These are phyloP conservation scores for Acleris laterana DNA, from an alignment of 2,888 invertebrate genomes.

Conservation along the genomic window DNA sequence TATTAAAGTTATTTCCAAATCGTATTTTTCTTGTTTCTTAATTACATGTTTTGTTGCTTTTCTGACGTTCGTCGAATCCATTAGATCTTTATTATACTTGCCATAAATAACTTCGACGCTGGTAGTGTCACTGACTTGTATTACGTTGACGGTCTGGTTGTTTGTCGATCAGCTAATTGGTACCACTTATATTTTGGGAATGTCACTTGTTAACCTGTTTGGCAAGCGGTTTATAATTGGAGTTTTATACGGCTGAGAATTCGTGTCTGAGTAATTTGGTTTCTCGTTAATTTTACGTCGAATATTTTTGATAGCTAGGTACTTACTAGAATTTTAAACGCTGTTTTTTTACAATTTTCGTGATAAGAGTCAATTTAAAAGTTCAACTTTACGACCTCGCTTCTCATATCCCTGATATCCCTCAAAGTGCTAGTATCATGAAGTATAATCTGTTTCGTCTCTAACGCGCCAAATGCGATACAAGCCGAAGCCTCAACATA, in stretches of 20 bases:
- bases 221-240: slow-evolving; percentile 7
- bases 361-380: too few relatives aligned
- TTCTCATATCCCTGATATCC: too few relatives aligned
- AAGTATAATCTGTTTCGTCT: background rate
- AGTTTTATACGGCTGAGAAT: slow-evolving; percentile 3
- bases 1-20: slow-evolving; percentile 31
- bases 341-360: too few relatives aligned
- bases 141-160: slow-evolving; percentile 25
- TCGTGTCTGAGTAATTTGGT: too few relatives aligned
- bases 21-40: slow-evolving; percentile 29
- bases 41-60: slow-evolving; percentile 9
- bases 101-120: slow-evolving; percentile 10
- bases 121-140: slow-evolving; percentile 21
- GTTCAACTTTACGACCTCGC: too few relatives aligned
- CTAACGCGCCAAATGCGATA: background rate
- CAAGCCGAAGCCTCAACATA: slow-evolving; percentile 21
- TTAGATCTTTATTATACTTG: slow-evolving; percentile 5
- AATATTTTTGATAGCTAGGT: too few relatives aligned
- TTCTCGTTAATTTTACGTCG: too few relatives aligned
- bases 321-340: too few relatives aligned
- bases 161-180: slow-evolving; percentile 18
- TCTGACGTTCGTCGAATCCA: slow-evolving; percentile 20
- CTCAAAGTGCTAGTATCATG: too few relatives aligned
- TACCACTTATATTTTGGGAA: slow-evolving; percentile 14
- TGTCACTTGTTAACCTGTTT: slow-evolving; percentile 23